Base-by-base conservation (phyloP, 2,888 invertebrate species). In the Fabriciana adippe region DNA sequence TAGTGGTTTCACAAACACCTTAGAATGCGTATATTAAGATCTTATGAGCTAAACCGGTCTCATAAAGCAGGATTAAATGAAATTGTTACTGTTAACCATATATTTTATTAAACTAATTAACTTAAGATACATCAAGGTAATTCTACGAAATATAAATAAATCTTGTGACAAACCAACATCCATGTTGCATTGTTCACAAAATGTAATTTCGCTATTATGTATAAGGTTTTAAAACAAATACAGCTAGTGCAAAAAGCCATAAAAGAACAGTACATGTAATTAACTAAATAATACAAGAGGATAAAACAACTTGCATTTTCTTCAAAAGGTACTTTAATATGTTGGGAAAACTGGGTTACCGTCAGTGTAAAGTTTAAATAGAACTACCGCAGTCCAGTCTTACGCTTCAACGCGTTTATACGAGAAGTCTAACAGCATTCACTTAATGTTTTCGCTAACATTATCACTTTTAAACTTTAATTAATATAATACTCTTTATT, bases 261-360 rank as follows among this genome's bases (percentile, higher is more conserved):
- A 26, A 57, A 57, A 18, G 45, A 57, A 57, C 21, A 47, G 21
- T 47, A 57, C 26, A 21, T 47, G 18, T 63, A 55, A 47, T 48
- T 55, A 48, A 31, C 31, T 63, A 55, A 47, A 31, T 48, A 55
- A 16, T 55, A 31, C 18, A 35, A 54, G 31, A n/a, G 31, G 47
- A 48, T 54, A 64, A 18, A 31, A 14, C 47, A 14, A 55, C 13
- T 45, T 13, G 53, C 53, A 62, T 64, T 55, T 64, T 50, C 64
- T 64, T 54, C 55, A 64, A 64, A 48, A 48, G 55, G n/a, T 64
- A 55, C 47, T 54, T 51, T 63, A 48, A 55, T 55, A 54, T 55
- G 64, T 55, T 64, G 35, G 53, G 6, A 16, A 48, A 64, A 64
- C 64, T 64, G 55, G 64, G 55, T 64, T 55, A 64, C 55, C 48